Evolutionary conservation across 2,797 vertebrate genomes (phyloP), one percentile per base, ranked within the genome.

Genomic region (Vireo griseus): DNA sequence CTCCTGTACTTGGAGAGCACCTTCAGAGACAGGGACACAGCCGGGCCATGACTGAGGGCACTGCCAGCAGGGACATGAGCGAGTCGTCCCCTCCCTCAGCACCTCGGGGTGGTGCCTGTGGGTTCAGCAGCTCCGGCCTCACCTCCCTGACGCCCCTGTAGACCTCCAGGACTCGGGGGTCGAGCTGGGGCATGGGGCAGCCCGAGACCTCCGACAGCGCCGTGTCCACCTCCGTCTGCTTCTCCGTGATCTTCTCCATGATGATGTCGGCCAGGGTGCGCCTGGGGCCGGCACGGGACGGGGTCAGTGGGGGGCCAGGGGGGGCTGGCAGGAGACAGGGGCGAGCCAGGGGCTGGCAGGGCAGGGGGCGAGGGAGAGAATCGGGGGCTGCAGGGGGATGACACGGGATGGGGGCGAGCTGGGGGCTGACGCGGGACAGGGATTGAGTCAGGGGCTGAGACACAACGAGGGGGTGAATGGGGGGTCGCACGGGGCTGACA

Each of bases 161-260:
- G 54, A 99, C 99, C 86, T 99, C 99, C 55, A 98, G 95, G 31
- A 99, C 89, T 8, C 99, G 98, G 10, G 99, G 98, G 76, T 99
- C 99, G 7, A 99, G 97, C 88, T 99, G 99, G 9, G 99, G 98
- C 98, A 99, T 94, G 9, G 98, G 99, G 57, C 94, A 95, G 33
- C 99, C 99, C 0, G 99, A 99, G 24, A 98, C 65, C 95, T 99
- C 99, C 0, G 99, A 99, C 98, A 99, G 98, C 61, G 98, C 98
- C 0, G 98, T 99, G 62, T 98, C 98, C 15, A 99, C 99, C 94
- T 99, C 99, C 0, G 99, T 99, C 97, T 99, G 98, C 97, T 99
- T 99, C 97, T 99, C 99, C 0, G 99, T 99, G 87, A 99, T 98
- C 97, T 99, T 99, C 97, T 99, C 99, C 99, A 99, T 99, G 95